Conservation (phyloP, 2,888 invertebrate species). For the Drosophila borborema region DNA sequence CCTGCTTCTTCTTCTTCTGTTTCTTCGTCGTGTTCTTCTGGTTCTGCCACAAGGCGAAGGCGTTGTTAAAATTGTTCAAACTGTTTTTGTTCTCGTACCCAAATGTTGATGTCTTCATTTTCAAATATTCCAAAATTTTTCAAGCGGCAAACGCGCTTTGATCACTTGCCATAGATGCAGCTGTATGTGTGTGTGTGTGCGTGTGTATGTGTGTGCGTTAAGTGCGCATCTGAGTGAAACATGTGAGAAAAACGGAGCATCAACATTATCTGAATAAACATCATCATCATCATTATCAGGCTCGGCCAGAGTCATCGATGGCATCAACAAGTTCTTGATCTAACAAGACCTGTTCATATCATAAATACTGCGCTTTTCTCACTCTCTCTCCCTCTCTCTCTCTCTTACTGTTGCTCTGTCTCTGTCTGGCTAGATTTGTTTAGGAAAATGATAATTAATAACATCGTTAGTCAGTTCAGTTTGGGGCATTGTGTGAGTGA, state of each 20-base stretch:
- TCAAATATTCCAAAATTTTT: constrained; percentile 48
- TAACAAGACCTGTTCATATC: constrained; percentile 63
- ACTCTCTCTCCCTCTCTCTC: constrained; percentile 7
- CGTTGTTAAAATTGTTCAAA: constrained; percentile 68
- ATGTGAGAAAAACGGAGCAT: constrained; percentile 76
- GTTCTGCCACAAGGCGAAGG: constrained; percentile 28
- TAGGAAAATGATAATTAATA: constrained; percentile 78
- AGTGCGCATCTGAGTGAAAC: constrained; percentile 71
- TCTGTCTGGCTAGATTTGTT: constrained; percentile 58
- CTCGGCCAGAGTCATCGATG: constrained; percentile 13
- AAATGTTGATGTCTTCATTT: constrained; percentile 69
- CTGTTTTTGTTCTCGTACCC: constrained; percentile 37
- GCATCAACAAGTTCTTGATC: constrained; percentile 55
- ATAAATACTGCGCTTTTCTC: constrained; percentile 66
- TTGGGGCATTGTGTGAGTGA: constrained; percentile 27
- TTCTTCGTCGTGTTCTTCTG: neutral
- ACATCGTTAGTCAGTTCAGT: constrained; percentile 71
- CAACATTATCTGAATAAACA: constrained; percentile 38
- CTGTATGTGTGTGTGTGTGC: constrained; percentile 41
- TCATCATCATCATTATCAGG: constrained; percentile 20
- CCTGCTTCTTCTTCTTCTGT: neutral
- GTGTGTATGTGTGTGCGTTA: constrained; percentile 48
- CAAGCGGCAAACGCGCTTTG: constrained; percentile 68
- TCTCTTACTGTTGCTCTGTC: neutral
- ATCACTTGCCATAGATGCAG: constrained; percentile 61